Evolutionary conservation across 2,797 vertebrate species (phyloP).

Genomic region (Tapera naevia): DNA sequence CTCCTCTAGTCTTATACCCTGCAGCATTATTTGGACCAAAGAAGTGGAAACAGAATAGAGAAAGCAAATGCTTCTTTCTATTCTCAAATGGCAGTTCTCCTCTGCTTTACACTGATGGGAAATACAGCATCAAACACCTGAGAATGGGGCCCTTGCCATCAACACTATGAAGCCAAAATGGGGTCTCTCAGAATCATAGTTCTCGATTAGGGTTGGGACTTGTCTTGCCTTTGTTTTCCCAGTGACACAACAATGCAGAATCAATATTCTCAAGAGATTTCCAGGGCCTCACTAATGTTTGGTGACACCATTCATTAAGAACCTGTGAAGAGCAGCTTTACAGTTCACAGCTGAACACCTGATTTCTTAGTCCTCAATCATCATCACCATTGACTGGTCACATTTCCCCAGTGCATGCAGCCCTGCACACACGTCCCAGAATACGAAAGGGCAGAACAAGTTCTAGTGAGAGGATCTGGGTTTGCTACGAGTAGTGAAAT

Average conservation of each 20-base stretch:
- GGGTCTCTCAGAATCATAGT: background rate
- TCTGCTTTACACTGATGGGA: background rate
- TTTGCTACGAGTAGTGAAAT: background rate
- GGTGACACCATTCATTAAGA: background rate
- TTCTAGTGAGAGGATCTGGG: background rate
- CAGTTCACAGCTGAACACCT: background rate
- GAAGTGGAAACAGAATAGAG: background rate
- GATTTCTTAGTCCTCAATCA: background rate
- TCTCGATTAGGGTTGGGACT: background rate
- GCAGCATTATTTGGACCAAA: background rate
- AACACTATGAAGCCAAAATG: background rate
- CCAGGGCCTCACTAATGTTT: background rate
- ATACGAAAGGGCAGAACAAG: background rate
- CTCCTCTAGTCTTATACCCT: background rate
- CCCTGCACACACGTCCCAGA: background rate
- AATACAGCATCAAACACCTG: background rate
- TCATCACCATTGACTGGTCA: background rate
- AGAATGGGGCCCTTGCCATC: background rate
- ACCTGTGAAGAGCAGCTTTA: background rate
- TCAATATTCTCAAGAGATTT: slow-evolving; percentile 3
- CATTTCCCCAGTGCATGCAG: background rate
- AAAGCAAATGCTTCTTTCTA: slow-evolving; percentile 3
- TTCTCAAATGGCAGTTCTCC: background rate
- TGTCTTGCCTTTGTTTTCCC: slow-evolving; percentile 25
- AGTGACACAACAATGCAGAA: background rate